A percentile compares a stretch with the other conserved stretches of the same genome.
Evolutionary conservation across 2,797 vertebrate species (phyloP).

Genomic region (Lacerta bilineata): DNA sequence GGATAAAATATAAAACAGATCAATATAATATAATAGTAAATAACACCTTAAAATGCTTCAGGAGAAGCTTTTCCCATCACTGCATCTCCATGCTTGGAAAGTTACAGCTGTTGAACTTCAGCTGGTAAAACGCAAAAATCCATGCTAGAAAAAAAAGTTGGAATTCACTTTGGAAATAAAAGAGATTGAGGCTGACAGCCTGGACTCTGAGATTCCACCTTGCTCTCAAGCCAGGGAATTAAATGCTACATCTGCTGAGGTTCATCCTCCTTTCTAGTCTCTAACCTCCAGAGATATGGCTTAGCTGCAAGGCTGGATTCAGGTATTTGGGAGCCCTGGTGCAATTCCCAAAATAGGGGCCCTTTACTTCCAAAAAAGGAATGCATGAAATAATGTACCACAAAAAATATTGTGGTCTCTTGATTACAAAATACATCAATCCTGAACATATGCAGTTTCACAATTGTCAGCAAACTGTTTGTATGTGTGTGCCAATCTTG

Average conservation of each 20-base stretch:
- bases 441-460: too few species aligned
- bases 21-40: background rate
- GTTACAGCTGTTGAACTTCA: background rate
- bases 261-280: too few species aligned
- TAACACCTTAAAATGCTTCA: background rate
- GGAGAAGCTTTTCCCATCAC: background rate
- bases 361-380: too few species aligned
- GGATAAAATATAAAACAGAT: background rate
- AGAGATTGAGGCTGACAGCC: background rate
- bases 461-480: too few species aligned
- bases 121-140: background rate
- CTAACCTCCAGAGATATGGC: background rate
- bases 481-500: too few species aligned
- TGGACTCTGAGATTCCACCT: background rate
- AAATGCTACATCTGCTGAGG: background rate
- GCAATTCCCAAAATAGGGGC: too few species aligned
- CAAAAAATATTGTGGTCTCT: too few species aligned
- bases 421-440: too few species aligned
- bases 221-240: background rate
- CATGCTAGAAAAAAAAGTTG: background rate
- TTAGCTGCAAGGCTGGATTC: background rate
- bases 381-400: too few species aligned
- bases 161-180: background rate
- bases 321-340: too few species aligned
- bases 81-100: background rate